Conservation (phyloP, 2,797 vertebrate genomes). For the Myripristis jacobus region DNA sequence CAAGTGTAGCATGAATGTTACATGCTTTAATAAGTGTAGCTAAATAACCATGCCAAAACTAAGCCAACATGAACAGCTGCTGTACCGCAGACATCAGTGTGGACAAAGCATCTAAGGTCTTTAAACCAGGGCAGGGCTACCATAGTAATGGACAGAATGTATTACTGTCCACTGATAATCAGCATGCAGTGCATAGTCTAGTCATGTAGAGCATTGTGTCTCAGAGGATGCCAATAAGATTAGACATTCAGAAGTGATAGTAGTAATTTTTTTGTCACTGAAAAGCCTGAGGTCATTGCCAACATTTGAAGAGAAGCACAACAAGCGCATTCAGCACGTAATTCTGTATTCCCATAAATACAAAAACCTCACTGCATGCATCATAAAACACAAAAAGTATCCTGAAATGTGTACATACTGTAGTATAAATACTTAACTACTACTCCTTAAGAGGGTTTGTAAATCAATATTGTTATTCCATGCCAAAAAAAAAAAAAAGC, state of each 20-base stretch:
- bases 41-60: conserved; percentile 68
- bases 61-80: conserved; percentile 74
- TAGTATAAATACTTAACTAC: too few relatives aligned
- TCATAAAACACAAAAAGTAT: too few relatives aligned
- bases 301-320: conserved; percentile 30
- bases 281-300: conserved; percentile 45
- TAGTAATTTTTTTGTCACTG: conserved; percentile 41
- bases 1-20: conserved; percentile 64
- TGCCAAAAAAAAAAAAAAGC: too few relatives aligned
- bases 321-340: conserved; percentile 24
- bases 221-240: conserved; percentile 54
- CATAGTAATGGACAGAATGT: conserved; percentile 56
- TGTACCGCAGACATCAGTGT: conserved; percentile 46
- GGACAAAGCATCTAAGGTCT: conserved; percentile 69
- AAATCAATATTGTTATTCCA: too few relatives aligned
- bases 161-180: conserved; percentile 56
- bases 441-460: too few relatives aligned
- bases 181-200: conserved; percentile 47
- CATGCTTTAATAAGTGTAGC: conserved; percentile 76
- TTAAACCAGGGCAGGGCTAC: conserved; percentile 54
- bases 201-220: conserved; percentile 42
- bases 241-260: conserved; percentile 38
- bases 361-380: conserved; percentile 6
- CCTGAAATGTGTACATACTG: too few relatives aligned
- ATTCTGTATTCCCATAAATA: conserved; percentile 21